Conservation (phyloP, 92 coral and sea anemone genomes). For the Bergia sp. region DNA sequence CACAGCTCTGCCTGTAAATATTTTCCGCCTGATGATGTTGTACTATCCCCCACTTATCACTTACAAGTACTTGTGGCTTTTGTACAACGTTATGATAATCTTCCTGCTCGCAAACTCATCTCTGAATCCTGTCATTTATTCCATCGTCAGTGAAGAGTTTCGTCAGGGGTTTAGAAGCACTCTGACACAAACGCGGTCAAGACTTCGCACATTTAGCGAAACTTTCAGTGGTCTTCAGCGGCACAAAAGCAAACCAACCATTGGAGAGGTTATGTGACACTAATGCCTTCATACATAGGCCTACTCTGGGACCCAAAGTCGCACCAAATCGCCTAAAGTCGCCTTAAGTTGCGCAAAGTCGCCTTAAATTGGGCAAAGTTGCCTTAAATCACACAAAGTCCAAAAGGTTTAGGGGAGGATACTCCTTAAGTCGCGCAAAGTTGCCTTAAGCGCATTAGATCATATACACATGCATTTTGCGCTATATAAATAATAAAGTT, state of each 20-base stretch:
- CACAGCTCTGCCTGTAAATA: conserved; percentile 55
- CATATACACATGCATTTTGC: too few relatives aligned
- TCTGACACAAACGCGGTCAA: conserved; percentile 5
- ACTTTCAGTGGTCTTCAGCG: conserved; percentile 16
- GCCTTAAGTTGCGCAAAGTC: too few relatives aligned
- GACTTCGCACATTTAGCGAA: conserved; percentile 28
- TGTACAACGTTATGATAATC: conserved; percentile 58
- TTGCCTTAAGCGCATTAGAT: too few relatives aligned
- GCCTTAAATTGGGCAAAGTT: too few relatives aligned
- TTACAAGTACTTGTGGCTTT: conserved; percentile 53
- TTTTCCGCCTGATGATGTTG: conserved; percentile 48
- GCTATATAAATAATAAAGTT: too few relatives aligned
- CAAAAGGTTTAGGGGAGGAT: too few relatives aligned
- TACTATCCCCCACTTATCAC: conserved; percentile 46
- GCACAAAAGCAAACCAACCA: conserved; percentile 24
- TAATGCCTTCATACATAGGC: too few relatives aligned
- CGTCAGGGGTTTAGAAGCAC: conserved; percentile 59
- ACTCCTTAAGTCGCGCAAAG: too few relatives aligned
- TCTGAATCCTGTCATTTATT: conserved; percentile 68
- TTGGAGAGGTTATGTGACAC: not conserved
- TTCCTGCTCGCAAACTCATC: conserved; percentile 63
- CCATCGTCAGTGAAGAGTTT: conserved; percentile 71
- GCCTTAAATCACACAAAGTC: too few relatives aligned
- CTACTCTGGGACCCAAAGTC: too few relatives aligned
- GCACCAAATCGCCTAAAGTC: too few relatives aligned